Conservation (phyloP, 2,888 invertebrate genomes). For the Scrobipalpa atriplicella region DNA sequence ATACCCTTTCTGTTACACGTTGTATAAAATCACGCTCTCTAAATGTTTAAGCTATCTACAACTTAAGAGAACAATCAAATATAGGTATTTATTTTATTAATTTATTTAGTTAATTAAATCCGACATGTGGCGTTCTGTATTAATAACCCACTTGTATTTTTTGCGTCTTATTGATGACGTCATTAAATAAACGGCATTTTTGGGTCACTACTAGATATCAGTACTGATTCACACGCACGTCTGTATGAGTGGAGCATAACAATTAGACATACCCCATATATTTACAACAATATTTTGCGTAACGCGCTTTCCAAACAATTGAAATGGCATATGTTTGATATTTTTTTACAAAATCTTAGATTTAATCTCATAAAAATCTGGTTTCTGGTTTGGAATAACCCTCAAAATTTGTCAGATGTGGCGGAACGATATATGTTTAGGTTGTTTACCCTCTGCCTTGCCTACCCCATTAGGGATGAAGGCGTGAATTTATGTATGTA, state of each 20-base stretch:
- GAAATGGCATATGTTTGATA: conserved; percentile 29
- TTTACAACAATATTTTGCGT: conserved; percentile 35
- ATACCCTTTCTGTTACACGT: no score
- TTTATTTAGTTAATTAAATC: no score
- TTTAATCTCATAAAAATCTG: background rate
- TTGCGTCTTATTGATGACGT: conserved; percentile 9
- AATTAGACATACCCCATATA: conserved; percentile 41
- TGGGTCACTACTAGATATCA: conserved; percentile 49
- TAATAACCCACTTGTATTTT: background rate
- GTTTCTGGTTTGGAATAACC: no score
- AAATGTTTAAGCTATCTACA: no score
- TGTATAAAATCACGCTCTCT: no score
- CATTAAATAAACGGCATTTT: conserved; percentile 31
- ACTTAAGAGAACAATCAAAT: no score
- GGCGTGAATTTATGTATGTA: no score
- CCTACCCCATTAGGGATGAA: no score
- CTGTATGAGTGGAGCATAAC: conserved; percentile 42
- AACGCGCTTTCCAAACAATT: conserved; percentile 47
- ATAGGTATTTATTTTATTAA: no score
- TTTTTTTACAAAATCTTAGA: background rate
- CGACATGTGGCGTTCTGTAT: background rate
- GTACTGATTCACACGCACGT: conserved; percentile 40
- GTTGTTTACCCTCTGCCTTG: no score
- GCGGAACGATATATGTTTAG: no score
- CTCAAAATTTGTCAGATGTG: no score